Evolutionary conservation across 2,797 vertebrate species (phyloP).

Genomic region (Cossypha polioptera): DNA sequence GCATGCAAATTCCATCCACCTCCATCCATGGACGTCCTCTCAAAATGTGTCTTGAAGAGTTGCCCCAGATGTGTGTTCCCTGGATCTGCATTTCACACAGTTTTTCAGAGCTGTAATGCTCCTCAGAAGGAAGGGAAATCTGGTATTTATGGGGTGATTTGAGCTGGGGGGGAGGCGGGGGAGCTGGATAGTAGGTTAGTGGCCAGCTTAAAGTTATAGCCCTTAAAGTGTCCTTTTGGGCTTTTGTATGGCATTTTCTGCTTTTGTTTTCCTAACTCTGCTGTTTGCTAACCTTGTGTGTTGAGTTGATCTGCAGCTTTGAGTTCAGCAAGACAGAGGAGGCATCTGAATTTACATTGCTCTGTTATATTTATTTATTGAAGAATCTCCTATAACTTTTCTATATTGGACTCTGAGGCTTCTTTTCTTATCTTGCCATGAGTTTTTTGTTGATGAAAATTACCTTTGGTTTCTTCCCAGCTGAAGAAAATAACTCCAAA

Average conservation of each 20-base stretch:
- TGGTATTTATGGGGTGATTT: neutral
- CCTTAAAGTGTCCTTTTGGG: neutral
- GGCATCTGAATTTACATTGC: neutral
- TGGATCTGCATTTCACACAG: neutral
- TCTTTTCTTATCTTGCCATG: neutral
- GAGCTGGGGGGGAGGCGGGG: rapidly evolving
- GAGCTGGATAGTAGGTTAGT: neutral
- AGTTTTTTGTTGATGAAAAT: neutral
- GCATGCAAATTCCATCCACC: neutral
- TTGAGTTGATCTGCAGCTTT: neutral
- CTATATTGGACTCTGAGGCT: neutral
- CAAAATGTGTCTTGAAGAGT: neutral
- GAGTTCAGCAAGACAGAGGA: neutral
- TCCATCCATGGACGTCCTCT: neutral
- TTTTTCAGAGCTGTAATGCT: neutral
- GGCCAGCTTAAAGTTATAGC: neutral
- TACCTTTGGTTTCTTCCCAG: neutral
- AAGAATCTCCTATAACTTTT: neutral
- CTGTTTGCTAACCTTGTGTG: neutral
- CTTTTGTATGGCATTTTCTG: neutral
- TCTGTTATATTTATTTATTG: neutral
- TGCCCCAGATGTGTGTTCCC: neutral
- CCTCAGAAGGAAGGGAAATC: neutral
- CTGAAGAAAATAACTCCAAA: neutral
- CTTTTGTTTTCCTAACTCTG: neutral